A percentile compares a stretch with the other conserved stretches of the same genome.
phyloP scores from a whole-genome alignment of 92 coral and sea anemone genomes.

The Desmophyllum pertusum region DNA sequence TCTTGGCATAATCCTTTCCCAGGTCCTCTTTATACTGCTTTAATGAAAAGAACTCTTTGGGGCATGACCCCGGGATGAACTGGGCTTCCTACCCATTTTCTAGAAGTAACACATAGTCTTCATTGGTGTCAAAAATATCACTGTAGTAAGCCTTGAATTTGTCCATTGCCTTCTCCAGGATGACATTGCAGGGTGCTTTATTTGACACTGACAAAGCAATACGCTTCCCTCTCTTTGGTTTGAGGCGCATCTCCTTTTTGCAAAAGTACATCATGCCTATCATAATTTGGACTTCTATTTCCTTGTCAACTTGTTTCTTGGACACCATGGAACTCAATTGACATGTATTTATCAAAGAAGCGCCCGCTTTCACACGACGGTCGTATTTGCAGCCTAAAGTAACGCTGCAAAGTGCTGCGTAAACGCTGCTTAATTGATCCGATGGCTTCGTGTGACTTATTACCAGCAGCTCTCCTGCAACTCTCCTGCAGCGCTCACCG shows the following conservation, averaged over 20 bases:
- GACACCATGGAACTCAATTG: slow-evolving; percentile 52
- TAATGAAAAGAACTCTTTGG: slow-evolving; percentile 51
- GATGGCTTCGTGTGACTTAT: too few species aligned
- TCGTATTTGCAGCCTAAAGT: too few species aligned
- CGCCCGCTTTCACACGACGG: too few species aligned
- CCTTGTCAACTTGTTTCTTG: slow-evolving; percentile 52
- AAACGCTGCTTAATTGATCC: too few species aligned
- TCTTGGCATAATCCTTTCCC: slow-evolving; percentile 66
- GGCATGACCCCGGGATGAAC: slow-evolving; percentile 64
- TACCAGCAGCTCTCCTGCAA: too few species aligned
- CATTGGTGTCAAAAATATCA: slow-evolving; percentile 43
- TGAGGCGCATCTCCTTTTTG: slow-evolving; percentile 40
- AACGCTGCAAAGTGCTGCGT: too few species aligned
- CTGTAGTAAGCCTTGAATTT: slow-evolving; percentile 57
- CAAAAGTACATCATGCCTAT: slow-evolving; percentile 60
- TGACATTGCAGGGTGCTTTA: slow-evolving; percentile 43
- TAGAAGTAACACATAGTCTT: slow-evolving; percentile 61
- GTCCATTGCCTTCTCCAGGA: slow-evolving; percentile 44
- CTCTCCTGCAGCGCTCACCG: too few species aligned
- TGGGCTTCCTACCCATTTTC: slow-evolving; percentile 66
- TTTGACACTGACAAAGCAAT: slow-evolving; percentile 52
- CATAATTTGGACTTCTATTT: slow-evolving; percentile 46
- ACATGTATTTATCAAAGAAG: too few species aligned
- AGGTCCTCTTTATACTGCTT: slow-evolving; percentile 55
- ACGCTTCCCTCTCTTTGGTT: slow-evolving; percentile 63